phyloP scores from a whole-genome alignment of 2,113 vertebrate species.

The Alces alces region DNA sequence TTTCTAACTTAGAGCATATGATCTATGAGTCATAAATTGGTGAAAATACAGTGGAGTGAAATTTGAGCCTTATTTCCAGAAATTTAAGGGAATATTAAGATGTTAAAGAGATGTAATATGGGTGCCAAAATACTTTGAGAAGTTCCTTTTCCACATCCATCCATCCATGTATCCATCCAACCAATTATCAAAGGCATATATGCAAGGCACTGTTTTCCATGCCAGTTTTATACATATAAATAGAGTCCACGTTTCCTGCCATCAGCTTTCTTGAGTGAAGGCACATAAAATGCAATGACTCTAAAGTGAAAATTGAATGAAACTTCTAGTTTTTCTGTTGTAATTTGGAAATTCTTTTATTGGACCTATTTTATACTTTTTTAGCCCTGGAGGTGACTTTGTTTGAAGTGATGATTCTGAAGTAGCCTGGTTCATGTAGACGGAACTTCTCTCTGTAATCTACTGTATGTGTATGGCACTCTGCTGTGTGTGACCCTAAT shows the following conservation, averaged over 20 bases:
- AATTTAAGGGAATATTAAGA: background rate
- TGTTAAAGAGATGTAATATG: background rate
- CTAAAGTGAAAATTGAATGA: background rate
- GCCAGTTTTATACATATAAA: background rate
- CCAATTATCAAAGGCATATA: background rate
- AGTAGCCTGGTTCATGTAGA: background rate
- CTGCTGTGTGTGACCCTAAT: background rate
- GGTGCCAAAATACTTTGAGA: background rate
- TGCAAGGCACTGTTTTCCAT: background rate
- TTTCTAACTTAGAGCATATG: slow-evolving; percentile 22
- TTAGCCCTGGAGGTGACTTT: background rate
- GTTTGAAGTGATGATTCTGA: slow-evolving; percentile 18
- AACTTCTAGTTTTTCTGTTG: background rate
- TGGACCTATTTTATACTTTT: background rate
- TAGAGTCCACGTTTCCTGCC: background rate
- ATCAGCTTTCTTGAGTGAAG: background rate
- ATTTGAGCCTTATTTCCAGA: background rate
- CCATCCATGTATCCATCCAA: background rate
- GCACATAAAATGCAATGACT: background rate
- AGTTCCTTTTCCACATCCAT: background rate
- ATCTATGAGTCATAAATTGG: slow-evolving; percentile 22
- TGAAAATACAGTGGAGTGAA: background rate
- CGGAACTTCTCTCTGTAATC: background rate
- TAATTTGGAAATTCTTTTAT: slow-evolving; percentile 18
- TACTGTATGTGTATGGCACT: background rate